Base-by-base conservation (phyloP, 2,797 vertebrate genomes). In the Silurus lanzhouensis region DNA sequence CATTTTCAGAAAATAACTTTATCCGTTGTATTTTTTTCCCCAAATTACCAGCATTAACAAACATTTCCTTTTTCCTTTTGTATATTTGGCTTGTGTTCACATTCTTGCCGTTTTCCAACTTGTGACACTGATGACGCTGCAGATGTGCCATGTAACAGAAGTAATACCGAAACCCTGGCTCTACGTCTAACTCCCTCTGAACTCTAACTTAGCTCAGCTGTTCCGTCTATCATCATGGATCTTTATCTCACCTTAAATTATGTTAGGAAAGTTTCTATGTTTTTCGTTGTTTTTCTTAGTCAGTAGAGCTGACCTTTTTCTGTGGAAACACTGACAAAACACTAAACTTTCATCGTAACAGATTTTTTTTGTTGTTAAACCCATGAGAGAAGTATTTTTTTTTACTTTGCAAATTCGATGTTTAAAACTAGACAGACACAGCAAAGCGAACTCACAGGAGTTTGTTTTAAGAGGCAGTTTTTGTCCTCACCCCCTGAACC, bases 381-480 rank as follows among this genome's bases (percentile, higher is more conserved):
- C 14, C 15, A n/a, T 22, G 52, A 72, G 44, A 72, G 70, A 48
- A 55, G 57, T 19, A 20, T 22, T 10, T n/a, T 63, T 60, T 64
- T 80, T 64, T 64, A 46, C 60, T 48, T 79, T 46, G 19, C 22
- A 46, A 63, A n/a, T 63, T 64, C 15, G 22, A 15, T 6, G 22
- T 22, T 19, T 79, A 58, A 85, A 84, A 19, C 83, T 84, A 70
- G 89, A 82, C 86, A 58, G 84, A 88, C 81, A 19, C 78, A 76
- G 55, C 82, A 64, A 88, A 67, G 85, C 77, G 61, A 89, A 88
- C 93, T 91, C 72, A 90, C 91, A 91, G 87, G 90, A 94, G 94
- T 97, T 97, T 97, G 96, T 97, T 97, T 97, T 94, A 96, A 96
- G 93, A 96, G 93, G 92, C 92, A 72, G 22, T 92, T 96, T 95